Evolutionary conservation across 2,888 invertebrate genomes (phyloP), one percentile per base, ranked within the genome.

Genomic region (Crocallis elinguaria): DNA sequence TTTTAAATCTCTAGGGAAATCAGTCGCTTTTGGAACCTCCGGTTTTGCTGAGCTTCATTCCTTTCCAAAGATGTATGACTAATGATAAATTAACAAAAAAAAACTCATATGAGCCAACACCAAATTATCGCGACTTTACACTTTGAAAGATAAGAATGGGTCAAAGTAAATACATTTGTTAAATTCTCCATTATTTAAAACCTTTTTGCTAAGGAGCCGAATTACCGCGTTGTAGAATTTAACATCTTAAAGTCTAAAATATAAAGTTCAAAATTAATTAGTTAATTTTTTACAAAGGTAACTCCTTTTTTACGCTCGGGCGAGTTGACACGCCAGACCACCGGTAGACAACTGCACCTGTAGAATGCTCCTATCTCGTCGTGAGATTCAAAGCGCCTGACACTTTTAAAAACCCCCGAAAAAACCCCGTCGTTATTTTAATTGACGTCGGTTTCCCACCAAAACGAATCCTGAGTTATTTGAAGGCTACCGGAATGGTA

Each of bases 341-440:
- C 90, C 88, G 69, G 69, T 77, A 73, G 75, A 81, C 77, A 71
- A n/a, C 71, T 73, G 84, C 88, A 88, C 87, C 88, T 88, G 86
- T 87, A 86, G 85, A 86, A 86, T 84, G 82, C 66, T 60, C 73
- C 82, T 88, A 91, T 89, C 90, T 75, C 77, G 66, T 71, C 75
- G 69, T 77, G 76, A 88, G 91, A 91, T 90, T 88, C 87, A 89
- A 88, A 86, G 84, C 74, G 73, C 73, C 73, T 68, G 70, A 79
- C 81, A 81, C 82, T 84, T 84, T 83, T 81, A 79, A 73, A 67
- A 69, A 76, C 73, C 55, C 35, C 64, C 66, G 62, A 71, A 76
- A 82, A 79, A 73, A 79, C 77, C 79, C 63, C 74, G 60, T 77
- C 78, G 84, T 77, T 85, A 89, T 89, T 89, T 90, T 90, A 90